phyloP scores from a whole-genome alignment of 1,140 invertebrate species.

The Drosophila ohnishii region DNA sequence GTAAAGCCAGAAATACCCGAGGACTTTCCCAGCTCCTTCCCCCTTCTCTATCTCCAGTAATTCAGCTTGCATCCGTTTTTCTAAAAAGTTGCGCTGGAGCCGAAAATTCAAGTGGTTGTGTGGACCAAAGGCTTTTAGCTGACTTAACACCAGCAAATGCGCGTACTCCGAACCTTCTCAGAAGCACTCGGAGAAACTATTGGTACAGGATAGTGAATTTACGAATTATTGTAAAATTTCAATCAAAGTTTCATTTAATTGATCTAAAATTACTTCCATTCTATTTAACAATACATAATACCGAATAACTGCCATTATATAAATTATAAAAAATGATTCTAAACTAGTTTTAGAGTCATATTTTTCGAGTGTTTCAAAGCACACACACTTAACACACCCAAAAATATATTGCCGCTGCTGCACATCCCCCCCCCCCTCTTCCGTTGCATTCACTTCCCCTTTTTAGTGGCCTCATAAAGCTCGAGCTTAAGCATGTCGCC shows the following conservation, averaged over 20 bases:
- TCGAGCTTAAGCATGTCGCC: conserved; percentile 75
- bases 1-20: conserved; percentile 21
- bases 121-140: conserved; percentile 74
- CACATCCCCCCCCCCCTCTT: conserved; percentile 22
- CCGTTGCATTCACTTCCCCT: conserved; percentile 30
- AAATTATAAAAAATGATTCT: no score
- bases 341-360: background rate
- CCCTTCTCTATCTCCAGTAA: conserved; percentile 49
- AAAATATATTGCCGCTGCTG: conserved; percentile 56
- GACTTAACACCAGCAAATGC: conserved; percentile 70
- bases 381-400: conserved; percentile 42
- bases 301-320: background rate
- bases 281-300: no score
- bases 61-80: conserved; percentile 75
- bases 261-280: no score
- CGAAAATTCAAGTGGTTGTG: conserved; percentile 70
- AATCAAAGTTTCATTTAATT: background rate
- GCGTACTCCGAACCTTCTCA: conserved; percentile 27
- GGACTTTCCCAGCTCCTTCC: conserved; percentile 16
- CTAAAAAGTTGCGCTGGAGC: conserved; percentile 70
- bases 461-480: conserved; percentile 76
- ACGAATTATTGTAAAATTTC: background rate
- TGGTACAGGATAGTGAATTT: background rate
- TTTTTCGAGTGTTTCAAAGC: conserved; percentile 1
- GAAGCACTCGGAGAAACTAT: conserved; percentile 11